These are phyloP conservation scores for Branchellion lobata DNA, from an alignment of 2,888 invertebrate species.

Conservation along the genomic window DNA sequence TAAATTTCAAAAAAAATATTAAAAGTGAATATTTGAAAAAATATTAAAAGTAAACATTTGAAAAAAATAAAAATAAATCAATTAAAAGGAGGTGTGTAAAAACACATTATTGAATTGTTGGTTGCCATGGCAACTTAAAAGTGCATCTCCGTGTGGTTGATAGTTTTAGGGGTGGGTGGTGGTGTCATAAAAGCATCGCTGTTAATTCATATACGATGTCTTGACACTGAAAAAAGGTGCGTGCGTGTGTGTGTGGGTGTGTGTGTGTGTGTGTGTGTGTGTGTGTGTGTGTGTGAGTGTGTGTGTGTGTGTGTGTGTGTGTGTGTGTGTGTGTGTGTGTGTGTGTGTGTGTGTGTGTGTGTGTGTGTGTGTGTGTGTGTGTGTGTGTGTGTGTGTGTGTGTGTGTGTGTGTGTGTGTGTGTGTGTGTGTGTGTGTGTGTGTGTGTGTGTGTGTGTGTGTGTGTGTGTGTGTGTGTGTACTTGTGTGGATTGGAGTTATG, in stretches of 20 bases:
- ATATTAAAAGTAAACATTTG: too few species aligned
- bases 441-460: not conserved
- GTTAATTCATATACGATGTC: too few species aligned
- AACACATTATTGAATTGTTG: too few species aligned
- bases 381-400: conserved; percentile 13
- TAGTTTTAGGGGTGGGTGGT: too few species aligned
- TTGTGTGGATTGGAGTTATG: too few species aligned
- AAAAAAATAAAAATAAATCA: too few species aligned
- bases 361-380: conserved; percentile 4
- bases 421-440: not conserved
- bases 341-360: conserved; percentile 27
- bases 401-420: not conserved
- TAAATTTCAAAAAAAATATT: not conserved
- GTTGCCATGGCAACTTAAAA: not conserved
- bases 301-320: conserved; percentile 13
- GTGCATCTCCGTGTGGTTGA: too few species aligned
- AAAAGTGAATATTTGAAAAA: not conserved
- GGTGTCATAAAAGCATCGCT: too few species aligned
- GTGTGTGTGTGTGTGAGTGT: conserved; percentile 7
- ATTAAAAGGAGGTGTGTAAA: too few species aligned
- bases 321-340: conserved; percentile 19
- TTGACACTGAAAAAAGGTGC: not conserved
- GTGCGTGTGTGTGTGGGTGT: not conserved
- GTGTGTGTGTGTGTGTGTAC: not conserved
- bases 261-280: conserved; percentile 11